These are phyloP conservation scores for Orycteropus afer DNA, from an alignment of 2,113 vertebrate species.

Conservation along the genomic window DNA sequence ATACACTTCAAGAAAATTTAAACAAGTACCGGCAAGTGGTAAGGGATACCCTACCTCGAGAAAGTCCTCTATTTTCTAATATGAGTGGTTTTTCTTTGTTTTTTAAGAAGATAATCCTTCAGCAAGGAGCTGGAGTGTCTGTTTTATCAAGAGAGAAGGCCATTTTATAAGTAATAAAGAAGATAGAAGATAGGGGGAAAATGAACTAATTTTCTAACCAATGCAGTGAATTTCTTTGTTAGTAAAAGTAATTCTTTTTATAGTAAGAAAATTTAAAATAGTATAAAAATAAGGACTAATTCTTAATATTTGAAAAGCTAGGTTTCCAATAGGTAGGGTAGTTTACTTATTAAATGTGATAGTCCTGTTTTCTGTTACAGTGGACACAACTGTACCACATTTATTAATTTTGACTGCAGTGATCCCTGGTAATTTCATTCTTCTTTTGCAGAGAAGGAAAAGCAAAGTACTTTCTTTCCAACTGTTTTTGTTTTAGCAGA, in stretches of 20 bases:
- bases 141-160: background rate
- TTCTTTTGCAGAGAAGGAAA: background rate
- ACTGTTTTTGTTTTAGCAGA: background rate
- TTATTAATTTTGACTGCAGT: background rate
- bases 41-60: conserved; percentile 56
- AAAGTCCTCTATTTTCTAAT: background rate
- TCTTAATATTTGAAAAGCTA: background rate
- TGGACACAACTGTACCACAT: background rate
- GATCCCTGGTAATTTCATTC: background rate
- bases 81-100: background rate
- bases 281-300: background rate
- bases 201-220: conserved; percentile 29
- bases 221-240: background rate
- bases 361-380: background rate
- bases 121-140: background rate
- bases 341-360: background rate
- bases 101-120: background rate
- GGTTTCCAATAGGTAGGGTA: background rate
- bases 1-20: conserved; percentile 92
- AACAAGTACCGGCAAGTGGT: conserved; percentile 91
- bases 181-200: conserved; percentile 1
- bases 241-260: background rate
- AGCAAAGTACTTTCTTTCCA: background rate
- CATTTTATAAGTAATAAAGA: conserved; percentile 26
- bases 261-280: background rate